These are phyloP conservation scores for Sarcophilus harrisii DNA, from an alignment of 2,797 vertebrate genomes.

Conservation along the genomic window DNA sequence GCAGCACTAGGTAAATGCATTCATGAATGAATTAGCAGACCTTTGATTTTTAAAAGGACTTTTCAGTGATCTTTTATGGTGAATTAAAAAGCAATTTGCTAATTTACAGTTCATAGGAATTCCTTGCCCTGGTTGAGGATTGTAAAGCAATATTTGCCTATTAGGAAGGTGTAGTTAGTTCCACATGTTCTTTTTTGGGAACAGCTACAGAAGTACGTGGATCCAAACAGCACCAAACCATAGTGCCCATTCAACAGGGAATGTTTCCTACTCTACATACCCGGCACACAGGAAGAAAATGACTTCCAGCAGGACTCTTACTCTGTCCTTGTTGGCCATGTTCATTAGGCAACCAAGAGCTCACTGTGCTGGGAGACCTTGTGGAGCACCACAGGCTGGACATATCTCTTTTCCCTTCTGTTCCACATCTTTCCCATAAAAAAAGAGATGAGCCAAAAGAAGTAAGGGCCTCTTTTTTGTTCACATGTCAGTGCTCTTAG, in stretches of 20 bases:
- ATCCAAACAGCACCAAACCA: slow-evolving; percentile 39
- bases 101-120: slow-evolving; percentile 81
- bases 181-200: slow-evolving; percentile 55
- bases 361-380: background rate
- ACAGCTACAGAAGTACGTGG: slow-evolving; percentile 53
- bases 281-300: background rate
- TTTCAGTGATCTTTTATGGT: slow-evolving; percentile 80
- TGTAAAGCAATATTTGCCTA: slow-evolving; percentile 76
- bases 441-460: background rate
- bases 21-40: slow-evolving; percentile 81
- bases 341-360: background rate
- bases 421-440: background rate
- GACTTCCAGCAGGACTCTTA: background rate
- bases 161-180: slow-evolving; percentile 59
- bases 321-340: background rate
- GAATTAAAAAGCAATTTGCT: slow-evolving; percentile 82
- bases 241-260: background rate
- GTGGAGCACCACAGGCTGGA: background rate
- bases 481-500: background rate
- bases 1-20: slow-evolving; percentile 75
- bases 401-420: background rate
- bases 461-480: background rate
- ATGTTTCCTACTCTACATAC: background rate
- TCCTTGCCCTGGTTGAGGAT: slow-evolving; percentile 70
- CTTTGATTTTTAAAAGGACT: slow-evolving; percentile 81